A percentile compares a stretch with the other conserved stretches of the same genome.
Conservation (phyloP, 2,888 invertebrate genomes). For the Chrysotoxum bicinctum region DNA sequence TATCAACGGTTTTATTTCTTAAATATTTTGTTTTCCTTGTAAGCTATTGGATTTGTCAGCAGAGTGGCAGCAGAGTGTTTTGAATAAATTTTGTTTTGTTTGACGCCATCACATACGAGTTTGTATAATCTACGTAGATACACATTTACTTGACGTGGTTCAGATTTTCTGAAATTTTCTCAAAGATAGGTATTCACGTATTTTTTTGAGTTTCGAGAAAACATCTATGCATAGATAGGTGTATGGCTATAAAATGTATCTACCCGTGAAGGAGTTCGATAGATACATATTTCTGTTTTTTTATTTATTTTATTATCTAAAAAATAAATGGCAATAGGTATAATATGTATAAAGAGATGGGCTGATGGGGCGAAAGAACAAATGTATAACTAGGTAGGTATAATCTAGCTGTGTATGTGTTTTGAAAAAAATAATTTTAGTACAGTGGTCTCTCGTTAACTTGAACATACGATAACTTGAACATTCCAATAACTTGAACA, state of each 20-base stretch:
- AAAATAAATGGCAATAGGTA: not conserved
- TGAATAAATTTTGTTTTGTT: not conserved
- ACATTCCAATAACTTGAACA: too few relatives aligned
- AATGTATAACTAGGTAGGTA: too few relatives aligned
- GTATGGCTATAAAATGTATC: too few relatives aligned
- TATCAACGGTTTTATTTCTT: constrained; percentile 38
- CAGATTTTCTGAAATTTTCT: not conserved
- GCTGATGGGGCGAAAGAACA: too few relatives aligned
- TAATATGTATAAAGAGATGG: too few relatives aligned
- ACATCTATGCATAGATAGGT: too few relatives aligned
- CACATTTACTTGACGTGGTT: not conserved
- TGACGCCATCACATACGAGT: not conserved
- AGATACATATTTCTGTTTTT: not conserved
- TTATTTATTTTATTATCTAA: not conserved
- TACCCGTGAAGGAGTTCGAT: not conserved
- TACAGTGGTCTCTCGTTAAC: too few relatives aligned
- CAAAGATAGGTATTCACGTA: not conserved
- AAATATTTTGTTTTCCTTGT: not conserved
- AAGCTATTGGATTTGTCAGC: not conserved
- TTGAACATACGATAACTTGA: too few relatives aligned
- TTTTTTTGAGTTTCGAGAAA: not conserved
- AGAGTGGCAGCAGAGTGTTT: too few relatives aligned
- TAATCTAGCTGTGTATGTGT: too few relatives aligned
- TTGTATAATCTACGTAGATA: too few relatives aligned
- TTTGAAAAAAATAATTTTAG: too few relatives aligned